A percentile compares a stretch with the other conserved stretches of the same genome.
phyloP scores from a whole-genome alignment of 2,113 vertebrate species.

The Vulpes ferrilata region DNA sequence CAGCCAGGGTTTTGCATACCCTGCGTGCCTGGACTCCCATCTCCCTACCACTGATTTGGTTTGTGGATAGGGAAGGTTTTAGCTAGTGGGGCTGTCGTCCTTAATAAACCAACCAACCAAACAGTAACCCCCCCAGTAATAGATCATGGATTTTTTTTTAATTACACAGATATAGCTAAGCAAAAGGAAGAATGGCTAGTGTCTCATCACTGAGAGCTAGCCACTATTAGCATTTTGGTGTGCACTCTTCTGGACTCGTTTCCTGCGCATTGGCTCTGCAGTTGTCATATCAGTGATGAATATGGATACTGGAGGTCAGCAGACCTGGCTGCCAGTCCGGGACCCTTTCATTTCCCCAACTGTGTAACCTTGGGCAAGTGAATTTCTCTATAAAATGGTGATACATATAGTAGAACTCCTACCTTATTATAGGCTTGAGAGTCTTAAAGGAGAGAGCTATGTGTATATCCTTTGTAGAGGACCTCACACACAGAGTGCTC shows the following conservation, averaged over 20 bases:
- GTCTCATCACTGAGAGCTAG: not conserved
- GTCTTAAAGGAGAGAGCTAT: not conserved
- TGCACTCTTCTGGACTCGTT: not conserved
- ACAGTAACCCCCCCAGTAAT: not conserved
- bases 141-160: not conserved
- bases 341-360: not conserved
- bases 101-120: not conserved
- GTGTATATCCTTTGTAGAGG: not conserved
- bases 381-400: not conserved
- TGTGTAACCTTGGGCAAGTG: constrained; percentile 56
- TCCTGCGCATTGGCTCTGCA: not conserved
- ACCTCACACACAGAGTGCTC: not conserved
- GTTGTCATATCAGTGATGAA: not conserved
- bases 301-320: not conserved
- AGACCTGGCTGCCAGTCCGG: not conserved
- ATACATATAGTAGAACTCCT: not conserved
- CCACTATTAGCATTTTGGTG: not conserved
- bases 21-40: not conserved
- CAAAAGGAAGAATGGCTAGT: not conserved
- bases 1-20: not conserved
- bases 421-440: not conserved
- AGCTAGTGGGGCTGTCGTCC: not conserved
- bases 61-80: not conserved
- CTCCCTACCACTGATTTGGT: not conserved
- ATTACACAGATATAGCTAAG: not conserved